These are phyloP conservation scores for Otolemur crassicaudatus DNA, from an alignment of 2,797 vertebrate species.

Conservation along the genomic window DNA sequence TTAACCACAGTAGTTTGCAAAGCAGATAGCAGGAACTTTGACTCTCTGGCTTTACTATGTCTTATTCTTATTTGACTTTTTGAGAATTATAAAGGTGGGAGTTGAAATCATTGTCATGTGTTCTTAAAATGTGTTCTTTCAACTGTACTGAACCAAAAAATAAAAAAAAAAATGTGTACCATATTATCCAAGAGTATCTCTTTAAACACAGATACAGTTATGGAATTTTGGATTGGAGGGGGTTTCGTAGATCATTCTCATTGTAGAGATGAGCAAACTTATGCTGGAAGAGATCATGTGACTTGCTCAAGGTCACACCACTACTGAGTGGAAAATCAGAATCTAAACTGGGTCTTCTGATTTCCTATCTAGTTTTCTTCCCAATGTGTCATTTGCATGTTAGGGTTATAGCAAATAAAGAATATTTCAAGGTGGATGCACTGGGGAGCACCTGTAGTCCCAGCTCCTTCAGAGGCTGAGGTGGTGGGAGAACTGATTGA, in stretches of 20 bases:
- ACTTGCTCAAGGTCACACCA: neutral
- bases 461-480: neutral
- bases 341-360: neutral
- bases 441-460: neutral
- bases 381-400: neutral
- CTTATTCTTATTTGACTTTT: constrained; percentile 17
- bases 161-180: neutral
- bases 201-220: neutral
- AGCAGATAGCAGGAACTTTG: neutral
- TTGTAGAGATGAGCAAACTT: neutral
- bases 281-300: neutral
- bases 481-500: neutral
- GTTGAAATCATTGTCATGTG: neutral
- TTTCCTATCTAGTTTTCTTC: neutral
- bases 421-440: neutral
- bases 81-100: neutral
- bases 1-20: neutral
- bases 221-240: neutral
- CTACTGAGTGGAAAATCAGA: neutral
- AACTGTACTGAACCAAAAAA: neutral
- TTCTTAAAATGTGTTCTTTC: constrained; percentile 23
- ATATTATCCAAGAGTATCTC: neutral
- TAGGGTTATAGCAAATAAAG: neutral
- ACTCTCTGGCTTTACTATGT: neutral
- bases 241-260: neutral